These are phyloP conservation scores for Zelostemma sp. DNA, from an alignment of 1,140 invertebrate genomes.

Conservation along the genomic window DNA sequence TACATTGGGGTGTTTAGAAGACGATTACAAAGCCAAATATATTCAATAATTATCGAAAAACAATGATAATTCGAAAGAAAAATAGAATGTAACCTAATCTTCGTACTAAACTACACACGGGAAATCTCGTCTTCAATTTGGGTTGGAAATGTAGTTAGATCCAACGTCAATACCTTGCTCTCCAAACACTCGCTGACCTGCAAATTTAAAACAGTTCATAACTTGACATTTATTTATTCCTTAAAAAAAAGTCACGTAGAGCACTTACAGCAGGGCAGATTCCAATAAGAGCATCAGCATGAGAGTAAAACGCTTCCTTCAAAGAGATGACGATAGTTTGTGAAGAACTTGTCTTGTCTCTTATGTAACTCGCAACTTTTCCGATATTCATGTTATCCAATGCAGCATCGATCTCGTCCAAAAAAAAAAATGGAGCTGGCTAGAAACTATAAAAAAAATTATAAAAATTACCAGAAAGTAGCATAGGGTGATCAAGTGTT, in stretches of 20 bases:
- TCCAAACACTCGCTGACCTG: constrained; percentile 90
- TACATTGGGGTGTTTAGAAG: too few relatives aligned
- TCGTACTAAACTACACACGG: too few relatives aligned
- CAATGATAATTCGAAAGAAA: too few relatives aligned
- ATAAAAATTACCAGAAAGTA: not conserved
- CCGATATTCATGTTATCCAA: constrained; percentile 98
- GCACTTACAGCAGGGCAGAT: constrained; percentile 93
- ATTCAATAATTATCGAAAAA: too few relatives aligned
- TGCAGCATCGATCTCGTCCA: constrained; percentile 99
- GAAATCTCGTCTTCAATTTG: too few relatives aligned
- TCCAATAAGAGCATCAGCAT: constrained; percentile 97
- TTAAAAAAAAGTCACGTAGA: constrained; percentile 17
- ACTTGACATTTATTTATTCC: too few relatives aligned
- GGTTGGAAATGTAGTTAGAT: constrained; percentile 76
- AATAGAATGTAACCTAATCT: too few relatives aligned
- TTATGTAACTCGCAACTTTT: constrained; percentile 85
- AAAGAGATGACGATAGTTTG: constrained; percentile 99
- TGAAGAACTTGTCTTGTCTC: constrained; percentile 83
- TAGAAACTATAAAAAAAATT: constrained; percentile 82
- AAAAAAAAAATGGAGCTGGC: constrained; percentile 96
- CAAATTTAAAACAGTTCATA: too few relatives aligned
- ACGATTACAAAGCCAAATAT: too few relatives aligned
- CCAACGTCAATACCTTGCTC: constrained; percentile 89
- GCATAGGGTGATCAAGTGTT: not conserved
- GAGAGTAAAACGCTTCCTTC: constrained; percentile 99